phyloP scores from a whole-genome alignment of 2,888 invertebrate species.

The Melolontha melolontha region DNA sequence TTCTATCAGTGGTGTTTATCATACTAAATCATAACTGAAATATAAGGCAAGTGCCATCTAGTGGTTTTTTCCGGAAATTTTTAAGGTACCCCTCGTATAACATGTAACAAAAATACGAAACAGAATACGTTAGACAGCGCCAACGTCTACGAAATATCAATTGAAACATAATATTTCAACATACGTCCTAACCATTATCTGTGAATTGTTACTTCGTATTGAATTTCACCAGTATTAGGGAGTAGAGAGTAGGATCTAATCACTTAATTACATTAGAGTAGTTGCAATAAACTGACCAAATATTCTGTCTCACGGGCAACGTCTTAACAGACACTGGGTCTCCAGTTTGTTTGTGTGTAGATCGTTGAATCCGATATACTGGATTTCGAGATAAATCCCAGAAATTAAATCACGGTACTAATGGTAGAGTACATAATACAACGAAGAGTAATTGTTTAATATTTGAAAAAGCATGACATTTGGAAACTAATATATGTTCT shows the following conservation, averaged over 20 bases:
- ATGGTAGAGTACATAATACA: background rate
- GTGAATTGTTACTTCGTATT: background rate
- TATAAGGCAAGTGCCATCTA: too few relatives aligned
- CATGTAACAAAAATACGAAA: background rate
- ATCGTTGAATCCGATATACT: constrained; percentile 4
- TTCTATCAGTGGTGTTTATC: too few relatives aligned
- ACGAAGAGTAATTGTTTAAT: background rate
- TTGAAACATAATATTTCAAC: constrained; percentile 14
- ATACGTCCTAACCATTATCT: background rate
- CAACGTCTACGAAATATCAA: background rate
- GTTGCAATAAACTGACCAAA: constrained; percentile 46
- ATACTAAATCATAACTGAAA: too few relatives aligned
- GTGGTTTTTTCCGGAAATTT: too few relatives aligned
- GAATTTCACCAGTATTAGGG: constrained; percentile 44
- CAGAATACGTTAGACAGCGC: background rate
- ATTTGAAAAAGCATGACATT: too few relatives aligned
- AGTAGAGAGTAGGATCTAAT: constrained; percentile 50
- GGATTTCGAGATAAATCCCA: constrained; percentile 3
- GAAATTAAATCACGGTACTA: constrained; percentile 3
- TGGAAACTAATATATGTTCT: too few relatives aligned
- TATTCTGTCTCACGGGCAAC: constrained; percentile 33
- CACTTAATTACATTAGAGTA: constrained; percentile 53
- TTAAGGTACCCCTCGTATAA: too few relatives aligned
- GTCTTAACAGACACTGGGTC: constrained; percentile 21
- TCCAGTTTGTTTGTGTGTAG: constrained; percentile 4